phyloP scores from a whole-genome alignment of 2,888 invertebrate species.

The Melanostoma mellinum region DNA sequence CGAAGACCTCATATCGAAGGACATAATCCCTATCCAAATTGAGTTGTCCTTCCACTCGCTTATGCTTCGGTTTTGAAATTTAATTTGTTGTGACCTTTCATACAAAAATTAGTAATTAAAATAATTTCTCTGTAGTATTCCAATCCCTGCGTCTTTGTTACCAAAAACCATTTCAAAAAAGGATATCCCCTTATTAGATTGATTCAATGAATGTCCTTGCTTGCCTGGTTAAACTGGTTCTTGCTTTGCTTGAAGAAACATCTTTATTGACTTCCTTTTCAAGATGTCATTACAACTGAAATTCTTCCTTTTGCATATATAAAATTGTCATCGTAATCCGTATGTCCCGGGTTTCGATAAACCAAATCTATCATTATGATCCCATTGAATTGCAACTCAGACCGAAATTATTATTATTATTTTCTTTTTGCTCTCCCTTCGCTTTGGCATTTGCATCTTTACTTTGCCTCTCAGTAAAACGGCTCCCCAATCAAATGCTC shows the following conservation, averaged over 20 bases:
- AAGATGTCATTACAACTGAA: conserved; percentile 15
- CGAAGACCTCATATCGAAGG: too few species aligned
- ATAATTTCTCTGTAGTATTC: too few species aligned
- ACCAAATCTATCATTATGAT: conserved; percentile 49
- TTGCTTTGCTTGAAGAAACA: background rate
- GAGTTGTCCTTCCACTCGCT: too few species aligned
- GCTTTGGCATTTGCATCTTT: conserved; percentile 47
- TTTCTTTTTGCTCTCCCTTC: background rate
- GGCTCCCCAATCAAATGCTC: conserved; percentile 61
- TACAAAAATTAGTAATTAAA: too few species aligned
- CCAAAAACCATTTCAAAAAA: too few species aligned
- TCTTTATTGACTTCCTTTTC: conserved; percentile 13
- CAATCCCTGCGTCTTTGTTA: too few species aligned
- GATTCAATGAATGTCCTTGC: too few species aligned
- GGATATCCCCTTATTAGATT: too few species aligned
- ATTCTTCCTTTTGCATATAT: conserved; percentile 23
- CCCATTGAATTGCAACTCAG: conserved; percentile 39
- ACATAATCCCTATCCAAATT: too few species aligned
- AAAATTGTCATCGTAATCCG: conserved; percentile 44
- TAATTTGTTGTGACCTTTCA: too few species aligned
- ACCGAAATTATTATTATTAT: background rate
- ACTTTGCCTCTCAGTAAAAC: conserved; percentile 4
- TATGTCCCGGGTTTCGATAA: conserved; percentile 1
- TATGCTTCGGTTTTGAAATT: too few species aligned
- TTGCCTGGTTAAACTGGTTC: too few species aligned